These are phyloP conservation scores for Sebastes variabilis DNA, from an alignment of 2,797 vertebrate species.

Conservation along the genomic window DNA sequence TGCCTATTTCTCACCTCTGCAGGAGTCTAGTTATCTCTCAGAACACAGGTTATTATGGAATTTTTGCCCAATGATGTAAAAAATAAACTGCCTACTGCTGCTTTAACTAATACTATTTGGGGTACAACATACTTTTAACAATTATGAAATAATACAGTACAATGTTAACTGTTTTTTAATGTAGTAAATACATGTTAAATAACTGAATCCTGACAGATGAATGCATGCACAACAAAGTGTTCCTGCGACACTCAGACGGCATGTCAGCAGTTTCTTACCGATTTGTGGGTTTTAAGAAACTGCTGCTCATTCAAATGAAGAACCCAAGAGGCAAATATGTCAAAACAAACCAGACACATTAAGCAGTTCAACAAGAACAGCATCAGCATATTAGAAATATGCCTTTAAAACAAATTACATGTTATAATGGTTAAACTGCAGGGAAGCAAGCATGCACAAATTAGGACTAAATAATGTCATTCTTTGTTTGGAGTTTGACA, in stretches of 20 bases:
- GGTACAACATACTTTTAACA: background rate
- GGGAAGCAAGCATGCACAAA: background rate
- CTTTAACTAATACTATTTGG: background rate
- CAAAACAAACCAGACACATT: conserved; percentile 80
- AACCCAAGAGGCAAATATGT: conserved; percentile 69
- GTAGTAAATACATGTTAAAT: background rate
- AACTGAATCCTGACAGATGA: background rate
- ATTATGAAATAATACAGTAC: too few relatives aligned
- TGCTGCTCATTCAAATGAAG: conserved; percentile 83
- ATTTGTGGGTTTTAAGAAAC: conserved; percentile 81
- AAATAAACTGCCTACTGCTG: too few relatives aligned
- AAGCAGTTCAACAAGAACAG: conserved; percentile 50
- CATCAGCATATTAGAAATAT: conserved; percentile 45
- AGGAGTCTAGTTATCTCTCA: too few relatives aligned
- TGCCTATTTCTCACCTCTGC: too few relatives aligned
- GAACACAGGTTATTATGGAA: too few relatives aligned
- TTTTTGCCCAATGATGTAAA: too few relatives aligned
- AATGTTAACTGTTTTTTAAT: background rate
- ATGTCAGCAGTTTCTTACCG: conserved; percentile 77
- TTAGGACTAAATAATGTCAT: background rate
- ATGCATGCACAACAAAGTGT: conserved; percentile 18
- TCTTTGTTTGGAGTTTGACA: background rate
- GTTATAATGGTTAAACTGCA: conserved; percentile 6
- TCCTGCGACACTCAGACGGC: conserved; percentile 2
- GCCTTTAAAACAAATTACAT: conserved; percentile 2